Base-by-base conservation (phyloP, 2,888 invertebrate genomes). In the Eumerus sabulonum region DNA sequence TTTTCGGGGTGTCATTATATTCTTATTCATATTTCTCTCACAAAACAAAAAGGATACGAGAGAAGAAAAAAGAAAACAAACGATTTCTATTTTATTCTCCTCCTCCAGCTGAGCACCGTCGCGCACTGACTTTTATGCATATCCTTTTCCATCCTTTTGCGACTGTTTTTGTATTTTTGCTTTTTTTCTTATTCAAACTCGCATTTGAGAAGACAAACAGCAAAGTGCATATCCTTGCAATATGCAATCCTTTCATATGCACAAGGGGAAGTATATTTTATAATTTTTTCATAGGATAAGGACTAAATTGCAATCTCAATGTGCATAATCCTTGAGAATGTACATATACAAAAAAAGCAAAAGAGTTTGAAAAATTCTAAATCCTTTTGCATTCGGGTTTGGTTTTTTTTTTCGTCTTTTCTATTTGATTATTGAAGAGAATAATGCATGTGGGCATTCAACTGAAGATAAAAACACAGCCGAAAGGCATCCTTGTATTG, bases 241-340 rank as follows among this genome's bases (percentile, higher is more conserved):
- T 48, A 66, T 70, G 42, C 48, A 67, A 14, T 27, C 16, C 14
- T 27, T 54, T 17, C 45, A 44, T 45, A 50, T 62, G 38, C 60
- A 63, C 35, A 59, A 44, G 42, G 50, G 35, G 53, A 76, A 68
- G 68, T 59, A 68, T 73, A 64, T 79, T 79, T 79, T 54, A 68
- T 79, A 79, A 79, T 79, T 74, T 79, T 79, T 74, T 79, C 74
- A 79, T 79, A 79, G 70, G 79, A 79, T 79, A 79, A 79, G 70
- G 68, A 79, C 64, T 74, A 79, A 74, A 74, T 79, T 79, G 74
- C 68, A 74, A 74, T 70, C 56, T 68, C 64, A 70, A 74, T 74
- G 68, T 79, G 70, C 63, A 79, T 60, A 64, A 70, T 77, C 68
- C 79, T 79, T 68, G 42, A 68, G 36, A 74, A 74, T 68, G 62